Evolutionary conservation across 2,888 invertebrate species (phyloP).

Genomic region (Cheilosia impressa): DNA sequence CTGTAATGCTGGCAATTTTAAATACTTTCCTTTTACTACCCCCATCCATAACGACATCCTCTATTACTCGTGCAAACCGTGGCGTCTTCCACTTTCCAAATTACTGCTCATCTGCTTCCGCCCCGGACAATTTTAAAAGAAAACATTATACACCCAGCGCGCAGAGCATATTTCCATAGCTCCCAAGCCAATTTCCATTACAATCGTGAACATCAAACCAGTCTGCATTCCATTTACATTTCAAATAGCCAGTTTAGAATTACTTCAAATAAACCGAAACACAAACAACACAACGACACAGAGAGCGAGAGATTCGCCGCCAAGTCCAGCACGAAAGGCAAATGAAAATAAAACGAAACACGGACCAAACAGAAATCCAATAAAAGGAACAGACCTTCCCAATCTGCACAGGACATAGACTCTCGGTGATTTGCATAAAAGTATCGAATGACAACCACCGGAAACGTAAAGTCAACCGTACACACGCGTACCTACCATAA

Average conservation of each 20-base stretch:
- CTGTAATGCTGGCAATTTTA: neutral
- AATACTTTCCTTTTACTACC: neutral
- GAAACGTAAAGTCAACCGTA: slow-evolving; percentile 70
- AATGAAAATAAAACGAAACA: slow-evolving; percentile 35
- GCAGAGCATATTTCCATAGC: slow-evolving; percentile 50
- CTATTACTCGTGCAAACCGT: slow-evolving; percentile 13
- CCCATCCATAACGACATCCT: slow-evolving; percentile 12
- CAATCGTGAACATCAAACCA: slow-evolving; percentile 59
- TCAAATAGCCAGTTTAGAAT: slow-evolving; percentile 60
- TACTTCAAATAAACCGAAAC: slow-evolving; percentile 45
- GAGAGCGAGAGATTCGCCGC: neutral
- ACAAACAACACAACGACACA: slow-evolving; percentile 4
- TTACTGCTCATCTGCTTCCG: slow-evolving; percentile 16
- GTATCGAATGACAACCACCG: slow-evolving; percentile 69
- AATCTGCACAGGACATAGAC: slow-evolving; percentile 56
- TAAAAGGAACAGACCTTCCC: slow-evolving; percentile 54
- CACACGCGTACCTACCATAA: slow-evolving; percentile 36
- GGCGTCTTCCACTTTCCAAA: slow-evolving; percentile 34
- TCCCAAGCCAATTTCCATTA: slow-evolving; percentile 60
- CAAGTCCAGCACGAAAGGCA: neutral
- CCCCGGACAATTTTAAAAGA: slow-evolving; percentile 12
- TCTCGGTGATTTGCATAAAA: slow-evolving; percentile 70
- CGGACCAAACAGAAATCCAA: slow-evolving; percentile 55
- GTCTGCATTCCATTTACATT: slow-evolving; percentile 59
- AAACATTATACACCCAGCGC: slow-evolving; percentile 44